These are phyloP conservation scores for Catotricha subobsoleta DNA, from an alignment of 2,888 invertebrate genomes.

Conservation along the genomic window DNA sequence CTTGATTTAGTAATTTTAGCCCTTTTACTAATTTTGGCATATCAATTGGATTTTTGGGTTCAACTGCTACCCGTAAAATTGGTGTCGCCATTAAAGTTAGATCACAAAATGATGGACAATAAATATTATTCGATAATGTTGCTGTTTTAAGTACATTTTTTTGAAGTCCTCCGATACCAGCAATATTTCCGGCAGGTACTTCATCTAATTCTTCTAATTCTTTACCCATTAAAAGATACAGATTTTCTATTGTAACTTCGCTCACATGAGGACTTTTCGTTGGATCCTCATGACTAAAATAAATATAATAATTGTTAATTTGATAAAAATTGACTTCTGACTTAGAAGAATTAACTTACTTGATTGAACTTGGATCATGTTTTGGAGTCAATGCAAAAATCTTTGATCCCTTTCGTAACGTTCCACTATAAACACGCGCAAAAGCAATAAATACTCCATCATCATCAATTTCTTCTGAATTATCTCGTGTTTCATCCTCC, in stretches of 20 bases:
- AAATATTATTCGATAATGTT: conserved; percentile 63
- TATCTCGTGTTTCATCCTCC: conserved; percentile 13
- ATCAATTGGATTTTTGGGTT: conserved; percentile 65
- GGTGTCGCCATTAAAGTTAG: conserved; percentile 60
- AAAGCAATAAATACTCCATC: conserved; percentile 68
- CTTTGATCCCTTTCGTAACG: conserved; percentile 51
- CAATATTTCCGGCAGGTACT: conserved; percentile 76
- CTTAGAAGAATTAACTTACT: conserved; percentile 33
- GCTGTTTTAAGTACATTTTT: conserved; percentile 74
- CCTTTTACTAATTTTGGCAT: conserved; percentile 56
- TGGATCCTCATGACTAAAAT: conserved; percentile 10
- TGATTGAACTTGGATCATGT: conserved; percentile 54
- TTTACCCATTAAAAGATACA: conserved; percentile 86
- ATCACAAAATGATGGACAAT: conserved; percentile 78
- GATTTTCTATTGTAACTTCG: conserved; percentile 39
- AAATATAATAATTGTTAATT: no score
- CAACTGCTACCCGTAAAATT: conserved; percentile 83
- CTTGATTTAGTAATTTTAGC: conserved; percentile 69
- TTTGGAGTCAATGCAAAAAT: conserved; percentile 75
- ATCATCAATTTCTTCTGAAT: conserved; percentile 16
- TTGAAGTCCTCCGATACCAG: conserved; percentile 71
- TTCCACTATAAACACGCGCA: conserved; percentile 84
- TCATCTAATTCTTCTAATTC: conserved; percentile 64
- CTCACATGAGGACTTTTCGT: conserved; percentile 24
- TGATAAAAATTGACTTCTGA: no score